A percentile compares a stretch with the other conserved stretches of the same genome.
phyloP scores from a whole-genome alignment of 1,140 invertebrate genomes.

The Ceratosolen solmsi region DNA sequence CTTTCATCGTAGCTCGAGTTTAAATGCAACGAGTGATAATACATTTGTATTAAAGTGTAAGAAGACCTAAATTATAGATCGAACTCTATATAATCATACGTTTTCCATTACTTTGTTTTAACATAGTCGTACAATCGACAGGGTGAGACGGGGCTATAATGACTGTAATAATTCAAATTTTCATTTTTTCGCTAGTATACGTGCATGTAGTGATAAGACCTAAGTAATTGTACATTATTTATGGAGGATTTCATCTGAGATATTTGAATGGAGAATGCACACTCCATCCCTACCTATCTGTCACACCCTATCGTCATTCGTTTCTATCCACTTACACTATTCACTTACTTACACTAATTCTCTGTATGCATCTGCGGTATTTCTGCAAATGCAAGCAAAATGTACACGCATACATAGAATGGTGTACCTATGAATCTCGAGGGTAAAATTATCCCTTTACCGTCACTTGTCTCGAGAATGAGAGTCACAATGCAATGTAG shows the following conservation, averaged over 20 bases:
- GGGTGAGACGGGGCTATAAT: neutral
- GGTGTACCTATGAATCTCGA: neutral
- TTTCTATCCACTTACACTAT: too few species aligned
- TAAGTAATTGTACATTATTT: neutral
- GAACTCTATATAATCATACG: too few species aligned
- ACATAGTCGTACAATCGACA: too few species aligned
- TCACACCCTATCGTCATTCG: neutral
- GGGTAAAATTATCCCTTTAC: conserved; percentile 10
- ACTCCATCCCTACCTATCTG: neutral
- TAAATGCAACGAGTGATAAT: too few species aligned
- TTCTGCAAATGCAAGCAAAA: neutral
- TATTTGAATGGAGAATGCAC: neutral
- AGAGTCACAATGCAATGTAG: neutral
- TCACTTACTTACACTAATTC: too few species aligned
- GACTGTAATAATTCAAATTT: neutral
- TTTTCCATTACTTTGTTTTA: too few species aligned
- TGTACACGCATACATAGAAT: neutral
- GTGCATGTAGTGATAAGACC: neutral
- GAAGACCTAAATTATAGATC: too few species aligned
- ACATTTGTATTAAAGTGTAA: too few species aligned
- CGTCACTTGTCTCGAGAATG: neutral
- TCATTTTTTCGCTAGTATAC: neutral
- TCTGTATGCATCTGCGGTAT: neutral
- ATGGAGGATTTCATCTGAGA: neutral
- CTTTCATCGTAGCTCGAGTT: too few species aligned